Evolutionary conservation across 2,888 invertebrate genomes (phyloP).

Genomic region (Drosophila prolongata): DNA sequence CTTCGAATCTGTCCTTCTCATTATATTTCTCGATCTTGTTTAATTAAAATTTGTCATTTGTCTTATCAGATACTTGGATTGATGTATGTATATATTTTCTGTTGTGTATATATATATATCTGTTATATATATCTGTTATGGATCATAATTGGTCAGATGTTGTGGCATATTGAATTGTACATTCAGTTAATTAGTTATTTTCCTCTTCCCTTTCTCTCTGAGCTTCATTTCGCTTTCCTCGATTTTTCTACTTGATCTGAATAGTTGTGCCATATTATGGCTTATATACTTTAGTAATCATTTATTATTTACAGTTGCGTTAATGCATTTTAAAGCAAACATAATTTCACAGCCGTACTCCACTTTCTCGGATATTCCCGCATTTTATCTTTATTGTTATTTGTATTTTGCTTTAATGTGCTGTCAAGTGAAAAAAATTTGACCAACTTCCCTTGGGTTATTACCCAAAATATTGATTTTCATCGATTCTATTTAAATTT

Average conservation of each 20-base stretch:
- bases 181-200: conserved; percentile 65
- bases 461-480: conserved; percentile 11
- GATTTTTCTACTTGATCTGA: conserved; percentile 20
- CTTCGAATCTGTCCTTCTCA: conserved; percentile 14
- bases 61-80: conserved; percentile 38
- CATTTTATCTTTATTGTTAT: conserved; percentile 36
- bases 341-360: conserved; percentile 81
- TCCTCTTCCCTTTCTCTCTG: conserved; percentile 15
- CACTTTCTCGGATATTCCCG: conserved; percentile 50
- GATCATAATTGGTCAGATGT: conserved; percentile 73
- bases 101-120: conserved; percentile 30
- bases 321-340: conserved; percentile 71
- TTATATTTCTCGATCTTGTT: not conserved
- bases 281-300: conserved; percentile 18
- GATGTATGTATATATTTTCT: conserved; percentile 20
- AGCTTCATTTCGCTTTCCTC: conserved; percentile 15
- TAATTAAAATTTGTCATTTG: conserved; percentile 43
- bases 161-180: conserved; percentile 74
- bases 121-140: conserved; percentile 37
- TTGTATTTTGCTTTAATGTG: conserved; percentile 24
- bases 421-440: conserved; percentile 17
- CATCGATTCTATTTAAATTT: conserved; percentile 3
- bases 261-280: conserved; percentile 35
- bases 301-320: conserved; percentile 61
- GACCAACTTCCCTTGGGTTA: conserved; percentile 1